phyloP scores from a whole-genome alignment of 37 sponge, comb jelly and placozoan genomes.

The Oscarella lobularis region DNA sequence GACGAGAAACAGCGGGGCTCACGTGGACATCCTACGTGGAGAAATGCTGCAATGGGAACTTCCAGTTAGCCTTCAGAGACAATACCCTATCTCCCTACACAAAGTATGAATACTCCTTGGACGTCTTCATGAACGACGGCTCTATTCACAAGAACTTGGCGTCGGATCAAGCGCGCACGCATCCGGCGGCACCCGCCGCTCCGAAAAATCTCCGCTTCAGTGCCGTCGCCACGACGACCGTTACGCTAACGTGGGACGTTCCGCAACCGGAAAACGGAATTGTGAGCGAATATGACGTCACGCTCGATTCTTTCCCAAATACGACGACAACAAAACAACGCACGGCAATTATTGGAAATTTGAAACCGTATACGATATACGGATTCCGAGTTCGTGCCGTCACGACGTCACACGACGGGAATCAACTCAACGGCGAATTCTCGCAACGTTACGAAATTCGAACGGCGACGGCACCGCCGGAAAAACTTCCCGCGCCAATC shows the following conservation, averaged over 20 bases:
- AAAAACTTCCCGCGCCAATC: background rate
- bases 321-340: background rate
- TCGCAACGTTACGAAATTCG: background rate
- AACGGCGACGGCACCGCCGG: background rate
- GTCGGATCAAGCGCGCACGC: background rate
- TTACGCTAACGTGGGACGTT: background rate
- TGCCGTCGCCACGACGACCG: background rate
- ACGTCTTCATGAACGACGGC: background rate
- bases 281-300: background rate
- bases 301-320: background rate
- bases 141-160: background rate
- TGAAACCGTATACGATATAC: background rate
- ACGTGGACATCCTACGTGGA: no score
- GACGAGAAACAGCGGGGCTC: background rate
- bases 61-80: background rate
- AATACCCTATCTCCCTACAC: background rate
- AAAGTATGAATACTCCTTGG: background rate
- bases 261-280: background rate
- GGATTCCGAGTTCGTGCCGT: background rate
- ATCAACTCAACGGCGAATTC: background rate
- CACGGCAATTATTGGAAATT: background rate
- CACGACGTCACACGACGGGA: background rate
- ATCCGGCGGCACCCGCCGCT: background rate
- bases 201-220: background rate
- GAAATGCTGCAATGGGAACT: background rate